Percentiles rank a stretch among this genome's conserved stretches.
These are phyloP conservation scores for Gasteruption jaculator DNA, from an alignment of 2,888 invertebrate genomes.

Conservation along the genomic window DNA sequence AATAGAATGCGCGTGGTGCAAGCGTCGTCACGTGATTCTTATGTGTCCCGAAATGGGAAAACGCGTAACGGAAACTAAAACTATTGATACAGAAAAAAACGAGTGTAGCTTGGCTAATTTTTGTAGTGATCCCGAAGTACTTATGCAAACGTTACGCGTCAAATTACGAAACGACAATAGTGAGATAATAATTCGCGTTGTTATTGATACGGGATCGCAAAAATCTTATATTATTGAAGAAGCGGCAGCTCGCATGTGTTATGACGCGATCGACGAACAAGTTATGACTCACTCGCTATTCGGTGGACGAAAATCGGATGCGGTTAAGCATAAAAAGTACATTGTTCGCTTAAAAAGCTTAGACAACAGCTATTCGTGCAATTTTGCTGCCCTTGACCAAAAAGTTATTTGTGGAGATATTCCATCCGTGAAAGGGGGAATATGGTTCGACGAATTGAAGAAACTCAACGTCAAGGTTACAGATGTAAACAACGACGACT, in stretches of 20 bases:
- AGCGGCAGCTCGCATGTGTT: background rate
- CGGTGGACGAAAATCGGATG: conserved; percentile 3
- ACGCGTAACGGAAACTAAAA: no score
- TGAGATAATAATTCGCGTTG: background rate
- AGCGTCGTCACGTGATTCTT: conserved; percentile 20
- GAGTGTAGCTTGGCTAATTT: no score
- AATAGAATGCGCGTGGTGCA: conserved; percentile 26
- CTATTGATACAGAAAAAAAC: no score
- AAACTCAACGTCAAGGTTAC: conserved; percentile 13
- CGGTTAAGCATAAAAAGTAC: conserved; percentile 5
- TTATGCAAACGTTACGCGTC: conserved; percentile 11
- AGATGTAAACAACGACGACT: conserved; percentile 4
- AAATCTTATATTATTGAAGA: conserved; percentile 8
- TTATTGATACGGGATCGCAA: conserved; percentile 10
- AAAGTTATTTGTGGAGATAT: conserved; percentile 17
- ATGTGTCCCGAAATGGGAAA: conserved; percentile 24
- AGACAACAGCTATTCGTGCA: conserved; percentile 1
- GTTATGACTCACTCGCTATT: conserved; percentile 8
- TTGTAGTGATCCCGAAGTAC: conserved; percentile 7
- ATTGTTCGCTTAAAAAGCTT: conserved; percentile 1
- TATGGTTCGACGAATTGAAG: conserved; percentile 19
- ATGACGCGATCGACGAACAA: background rate
- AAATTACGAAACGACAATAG: background rate
- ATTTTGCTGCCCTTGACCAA: conserved; percentile 20
- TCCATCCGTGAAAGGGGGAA: conserved; percentile 13